Evolutionary conservation across 2,113 vertebrate genomes (phyloP), one percentile per base, ranked within the genome.

Genomic region (Origma solitaria): DNA sequence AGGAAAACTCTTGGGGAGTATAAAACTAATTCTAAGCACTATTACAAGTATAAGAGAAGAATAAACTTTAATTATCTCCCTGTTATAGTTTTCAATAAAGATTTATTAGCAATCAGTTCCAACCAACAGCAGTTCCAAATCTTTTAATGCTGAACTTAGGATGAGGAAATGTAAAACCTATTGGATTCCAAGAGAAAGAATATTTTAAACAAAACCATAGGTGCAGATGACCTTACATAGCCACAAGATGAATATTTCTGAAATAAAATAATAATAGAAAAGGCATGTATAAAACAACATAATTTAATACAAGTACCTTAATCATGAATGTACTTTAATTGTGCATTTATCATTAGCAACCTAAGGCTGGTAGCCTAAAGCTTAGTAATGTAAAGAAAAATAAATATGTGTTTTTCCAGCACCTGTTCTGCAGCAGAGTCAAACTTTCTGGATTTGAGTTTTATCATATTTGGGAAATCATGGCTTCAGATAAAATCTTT

Each of bases 351-450:
- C n/a, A 73, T 66, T 71, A 91, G 25, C 49, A 91, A 60, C 6
- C 4, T 80, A 54, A 68, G 47, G 13, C 10, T 57, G 31, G 19
- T 50, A 45, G 53, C 31, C 40, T 86, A 53, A 37, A 57, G 5
- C 13, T 70, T 38, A 42, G 13, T 53, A 62, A 77, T 7, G 7
- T 27, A 33, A 78, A 85, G 24, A 42, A 37, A 75, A 69, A 30
- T 19, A 50, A 62, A 8, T 7, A 7, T 0, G 0, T 50, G 27
- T 1, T 53, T 78, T 70, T 68, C 24, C 13, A 76, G 44, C 24
- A 57, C 5, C 14, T 84, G 11, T 58, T 90, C 44, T 31, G 14
- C 72, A 15, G 47, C 49, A 68, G 5, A 88, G 22, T 27, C 15
- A 73, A 56, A 64, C 13, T 30, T 68, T 37, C 21, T 40, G 20